A percentile compares a stretch with the other conserved stretches of the same genome.
These are phyloP conservation scores for Scaptomyza tumidula DNA, from an alignment of 2,888 invertebrate species.

Conservation along the genomic window DNA sequence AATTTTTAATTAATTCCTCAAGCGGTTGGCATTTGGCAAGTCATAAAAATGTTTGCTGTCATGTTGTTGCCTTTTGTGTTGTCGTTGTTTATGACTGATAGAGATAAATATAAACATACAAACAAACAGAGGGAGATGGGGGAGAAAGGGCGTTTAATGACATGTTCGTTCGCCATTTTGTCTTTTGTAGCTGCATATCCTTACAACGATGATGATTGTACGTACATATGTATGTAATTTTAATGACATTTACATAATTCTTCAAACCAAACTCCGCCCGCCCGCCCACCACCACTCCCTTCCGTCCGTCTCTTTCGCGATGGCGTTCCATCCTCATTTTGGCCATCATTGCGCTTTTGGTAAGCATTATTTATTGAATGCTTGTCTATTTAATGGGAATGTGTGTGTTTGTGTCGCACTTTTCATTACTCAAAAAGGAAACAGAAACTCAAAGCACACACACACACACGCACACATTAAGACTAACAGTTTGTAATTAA, in stretches of 20 bases:
- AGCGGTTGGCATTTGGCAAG: constrained; percentile 71
- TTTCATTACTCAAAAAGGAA: constrained; percentile 61
- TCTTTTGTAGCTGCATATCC: constrained; percentile 62
- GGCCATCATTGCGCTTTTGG: neutral
- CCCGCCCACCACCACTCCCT: neutral
- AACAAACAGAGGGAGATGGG: neutral
- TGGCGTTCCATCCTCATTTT: neutral
- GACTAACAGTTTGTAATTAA: constrained; percentile 45
- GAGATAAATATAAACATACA: neutral
- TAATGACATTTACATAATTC: constrained; percentile 36
- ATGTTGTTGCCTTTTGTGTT: constrained; percentile 35
- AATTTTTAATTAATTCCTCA: constrained; percentile 79
- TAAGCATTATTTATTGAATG: constrained; percentile 59
- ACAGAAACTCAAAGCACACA: constrained; percentile 9
- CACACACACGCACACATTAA: constrained; percentile 9
- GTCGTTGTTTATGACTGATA: constrained; percentile 3
- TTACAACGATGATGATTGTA: constrained; percentile 54
- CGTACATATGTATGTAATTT: constrained; percentile 23
- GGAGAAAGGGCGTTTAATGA: constrained; percentile 49
- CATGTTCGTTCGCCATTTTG: constrained; percentile 39
- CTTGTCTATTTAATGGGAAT: constrained; percentile 59
- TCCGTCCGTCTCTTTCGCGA: neutral
- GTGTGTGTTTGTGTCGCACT: constrained; percentile 58
- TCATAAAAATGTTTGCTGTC: constrained; percentile 70
- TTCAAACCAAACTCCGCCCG: neutral